Evolutionary conservation across 92 coral and sea anemone genomes (phyloP), one percentile per base, ranked within the genome.

Genomic region (Plumapathes pennacea): DNA sequence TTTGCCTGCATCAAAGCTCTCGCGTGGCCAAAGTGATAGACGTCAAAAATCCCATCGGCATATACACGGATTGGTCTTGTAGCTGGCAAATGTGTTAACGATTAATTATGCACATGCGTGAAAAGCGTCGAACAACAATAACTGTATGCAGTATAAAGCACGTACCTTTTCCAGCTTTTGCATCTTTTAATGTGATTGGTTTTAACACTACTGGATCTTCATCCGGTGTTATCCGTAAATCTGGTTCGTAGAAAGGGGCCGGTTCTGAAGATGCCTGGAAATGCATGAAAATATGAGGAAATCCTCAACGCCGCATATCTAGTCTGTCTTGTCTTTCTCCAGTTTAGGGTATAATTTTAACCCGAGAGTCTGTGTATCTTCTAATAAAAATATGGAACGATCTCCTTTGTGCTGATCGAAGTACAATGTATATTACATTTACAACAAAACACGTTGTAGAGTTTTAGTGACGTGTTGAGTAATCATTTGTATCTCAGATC

Each of bases 1-100:
- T 92, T 92, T 6, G 98, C 98, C 37, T 92, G 98, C 94, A 92
- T 82, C 36, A 92, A 59, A 44, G 98, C 76, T 42, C 90, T 88
- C 22, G 96, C 96, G 54, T 92, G 98, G 9, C 98, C 98, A 66
- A 89, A 88, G 50, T 92, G 98, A 32, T 87, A 92, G 1, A 67
- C 53, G 55, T 92, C 98, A 26, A 79, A 92, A 6, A 92, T 83
- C 0, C 98, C 98, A 71, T 92, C 98, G 23, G 95, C 95, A 51
- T 91, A 91, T 22, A 92, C 91, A 25, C 98, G 91, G 31, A 92
- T 81, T 3, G 98, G 98, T 66, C 98, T 85, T 59, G 54, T 74
- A 13, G 90, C 98, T 92, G 53, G 30, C 53, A 71, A 50, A 44
- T 15, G 3, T 5, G 32, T 23, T 10, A 26, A 5, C 42, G 11